Base-by-base conservation (phyloP, 30 jellyfish, hydroid and myxozoan genomes). In the Aurelia coerulea region DNA sequence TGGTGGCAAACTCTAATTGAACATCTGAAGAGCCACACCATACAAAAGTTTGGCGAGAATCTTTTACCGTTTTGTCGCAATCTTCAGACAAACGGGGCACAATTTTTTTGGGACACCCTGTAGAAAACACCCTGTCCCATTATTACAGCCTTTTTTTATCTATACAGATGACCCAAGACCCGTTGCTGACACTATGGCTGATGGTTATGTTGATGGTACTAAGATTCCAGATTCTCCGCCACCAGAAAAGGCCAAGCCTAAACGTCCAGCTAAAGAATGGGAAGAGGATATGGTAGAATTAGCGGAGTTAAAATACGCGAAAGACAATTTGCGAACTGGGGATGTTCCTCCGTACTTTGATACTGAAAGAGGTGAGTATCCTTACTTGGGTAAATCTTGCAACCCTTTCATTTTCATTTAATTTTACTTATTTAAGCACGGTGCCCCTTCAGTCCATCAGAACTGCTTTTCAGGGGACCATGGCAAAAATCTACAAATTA, bases 291-390 rank as follows among this genome's bases (percentile, higher is more conserved):
- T 58, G 64, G 50, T 86, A 7, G 97, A 86, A 63, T 32, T 75
- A 53, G 97, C 97, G 13, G 98, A 92, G 62, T 62, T 85, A 6
- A 81, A 81, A 33, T 81, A 80, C 62, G 97, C 97, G n/a, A 85
- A 85, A 62, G 76, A 66, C 18, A 69, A 23, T 17, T 60, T 92
- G 50, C 62, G 80, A 34, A 41, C 86, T 39, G 91, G 86, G 29
- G 46, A 4, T n/a, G 86, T 92, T 29, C 98, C 98, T 39, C 92
- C 98, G 2, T 92, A 92, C 73, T 92, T 92, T 53, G 97, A 86
- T 70, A 92, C 98, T 3, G 95, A 72, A 0, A 91, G 82, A 83
- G 98, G 98, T 92, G 14, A 46, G 73, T 0, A 18, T n/a, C 52
- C 2, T 29, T 12, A n/a, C n/a, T n/a, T n/a, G n/a, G n/a, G n/a